Evolutionary conservation across 2,113 vertebrate genomes (phyloP), one percentile per base, ranked within the genome.

Genomic region (Rissa tridactyla): DNA sequence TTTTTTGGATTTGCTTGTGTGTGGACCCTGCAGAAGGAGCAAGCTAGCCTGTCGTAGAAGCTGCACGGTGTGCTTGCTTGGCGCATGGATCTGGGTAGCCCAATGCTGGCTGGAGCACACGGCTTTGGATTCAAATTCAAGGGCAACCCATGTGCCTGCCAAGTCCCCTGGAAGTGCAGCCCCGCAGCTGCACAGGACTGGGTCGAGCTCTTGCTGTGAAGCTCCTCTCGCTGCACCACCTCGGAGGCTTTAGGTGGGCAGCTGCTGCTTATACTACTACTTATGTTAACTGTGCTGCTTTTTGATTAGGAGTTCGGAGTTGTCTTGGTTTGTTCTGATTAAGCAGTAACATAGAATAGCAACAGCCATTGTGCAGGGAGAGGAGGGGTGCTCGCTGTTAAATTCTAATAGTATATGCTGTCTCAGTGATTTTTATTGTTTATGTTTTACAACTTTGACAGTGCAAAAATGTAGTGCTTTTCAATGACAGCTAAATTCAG

Each of bases 11-110:
- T 58, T 85, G 30, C 16, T 26, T 38, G 2, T 52, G 52, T 49
- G 5, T 7, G 7, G 26, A 40, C 58, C 81, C 72, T 54, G 69
- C 81, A 78, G 54, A 83, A 84, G 47, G 27, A 58, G 46, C 57
- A 55, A 69, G 75, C 4, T 4, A 20, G 44, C 10, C 10, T 0
- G 2, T 38, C 38, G 20, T 1, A 36, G 62, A n/a, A 55, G 52
- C 71, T 69, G 36, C 49, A 30, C 8, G 6, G 16, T 2, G 5
- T 11, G 66, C 34, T 52, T 10, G 66, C 34, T 52, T 22, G 10
- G 15, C 34, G 51, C 26, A 0, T 21, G 27, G 14, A 13, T 32
- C 25, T 51, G n/a, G 30, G 36, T 15, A 42, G 75, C 46, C 65
- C 5, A 15, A 1, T 6, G 36, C 69, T 81, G 40, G 69, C 69